Evolutionary conservation across 1,140 invertebrate genomes (phyloP).

Genomic region (Drosophila navojoa): DNA sequence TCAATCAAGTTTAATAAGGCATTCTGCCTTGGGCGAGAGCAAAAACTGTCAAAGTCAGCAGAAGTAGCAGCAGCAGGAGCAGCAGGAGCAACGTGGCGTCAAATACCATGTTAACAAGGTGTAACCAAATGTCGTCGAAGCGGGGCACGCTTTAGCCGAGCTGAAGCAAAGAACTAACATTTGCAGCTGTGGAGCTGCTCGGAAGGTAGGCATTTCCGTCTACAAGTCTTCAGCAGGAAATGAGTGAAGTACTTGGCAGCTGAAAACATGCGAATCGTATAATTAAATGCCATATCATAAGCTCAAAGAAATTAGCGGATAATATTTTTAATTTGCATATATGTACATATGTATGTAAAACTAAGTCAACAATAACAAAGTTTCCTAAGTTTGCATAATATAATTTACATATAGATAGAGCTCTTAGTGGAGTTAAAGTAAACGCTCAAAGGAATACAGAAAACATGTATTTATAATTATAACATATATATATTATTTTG

Average conservation of each 20-base stretch:
- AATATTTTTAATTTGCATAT: no score
- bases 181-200: no score
- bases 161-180: no score
- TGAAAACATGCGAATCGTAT: conserved; percentile 7
- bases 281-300: not conserved
- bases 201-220: conserved; percentile 38
- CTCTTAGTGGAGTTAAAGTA: no score
- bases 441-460: no score
- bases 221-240: conserved; percentile 35
- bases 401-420: no score
- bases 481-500: no score
- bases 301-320: no score
- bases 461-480: no score
- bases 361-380: no score
- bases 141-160: conserved; percentile 5
- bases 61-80: conserved; percentile 9
- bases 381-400: no score
- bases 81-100: conserved; percentile 35
- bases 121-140: conserved; percentile 50
- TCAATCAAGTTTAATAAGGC: conserved; percentile 81
- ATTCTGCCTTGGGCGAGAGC: conserved; percentile 60
- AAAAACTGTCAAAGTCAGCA: conserved; percentile 43
- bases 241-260: conserved; percentile 24
- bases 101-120: conserved; percentile 75
- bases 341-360: no score